Evolutionary conservation across 2,797 vertebrate species (phyloP).

Genomic region (Morus bassanus): DNA sequence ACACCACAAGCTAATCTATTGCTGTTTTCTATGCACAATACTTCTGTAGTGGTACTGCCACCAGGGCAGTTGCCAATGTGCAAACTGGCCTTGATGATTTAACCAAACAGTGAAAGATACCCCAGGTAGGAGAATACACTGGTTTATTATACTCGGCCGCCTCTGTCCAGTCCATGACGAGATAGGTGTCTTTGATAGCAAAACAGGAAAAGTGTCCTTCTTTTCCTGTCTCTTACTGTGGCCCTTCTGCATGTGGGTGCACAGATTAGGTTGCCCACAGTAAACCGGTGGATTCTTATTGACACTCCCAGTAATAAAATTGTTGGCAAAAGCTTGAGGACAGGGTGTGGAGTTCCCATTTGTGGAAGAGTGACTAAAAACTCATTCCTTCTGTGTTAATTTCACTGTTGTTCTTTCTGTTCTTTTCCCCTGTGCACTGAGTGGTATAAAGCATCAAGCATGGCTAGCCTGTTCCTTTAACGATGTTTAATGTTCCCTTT

Average conservation of each 20-base stretch:
- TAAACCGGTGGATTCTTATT: background rate
- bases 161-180: background rate
- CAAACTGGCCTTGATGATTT: background rate
- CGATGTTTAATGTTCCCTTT: background rate
- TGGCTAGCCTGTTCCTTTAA: background rate
- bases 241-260: background rate
- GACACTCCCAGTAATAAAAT: constrained; percentile 54
- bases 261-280: background rate
- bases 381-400: background rate
- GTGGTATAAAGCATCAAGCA: background rate
- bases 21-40: background rate
- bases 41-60: background rate
- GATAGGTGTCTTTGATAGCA: background rate
- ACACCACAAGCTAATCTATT: background rate
- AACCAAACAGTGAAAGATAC: background rate
- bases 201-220: background rate
- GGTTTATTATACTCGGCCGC: background rate
- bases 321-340: constrained; percentile 35
- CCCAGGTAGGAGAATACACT: background rate
- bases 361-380: constrained; percentile 1
- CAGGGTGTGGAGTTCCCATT: constrained; percentile 41
- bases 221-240: background rate
- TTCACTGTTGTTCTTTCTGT: background rate
- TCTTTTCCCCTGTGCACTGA: background rate
- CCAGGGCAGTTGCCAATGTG: background rate